Percentiles rank a stretch among this genome's conserved stretches.
Evolutionary conservation across 2,797 vertebrate genomes (phyloP).

Genomic region (Channallabes apus): DNA sequence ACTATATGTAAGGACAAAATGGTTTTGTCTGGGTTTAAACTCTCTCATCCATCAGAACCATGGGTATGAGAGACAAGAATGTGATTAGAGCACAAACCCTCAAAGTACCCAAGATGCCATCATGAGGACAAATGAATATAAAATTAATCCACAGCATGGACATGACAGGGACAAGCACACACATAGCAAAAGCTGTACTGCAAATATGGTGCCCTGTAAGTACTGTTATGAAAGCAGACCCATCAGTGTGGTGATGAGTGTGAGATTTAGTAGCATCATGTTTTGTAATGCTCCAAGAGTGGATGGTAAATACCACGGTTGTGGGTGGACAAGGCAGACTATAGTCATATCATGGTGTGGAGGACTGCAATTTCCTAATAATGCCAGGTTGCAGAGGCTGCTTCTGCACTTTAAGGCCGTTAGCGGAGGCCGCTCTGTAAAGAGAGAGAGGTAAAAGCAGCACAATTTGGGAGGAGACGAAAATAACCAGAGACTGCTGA

Average conservation of each 20-base stretch:
- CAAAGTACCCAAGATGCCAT: not conserved
- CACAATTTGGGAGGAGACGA: conserved; percentile 39
- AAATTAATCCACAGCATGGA: not conserved
- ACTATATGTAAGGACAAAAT: not conserved
- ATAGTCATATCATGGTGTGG: conserved; percentile 27
- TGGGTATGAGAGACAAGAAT: conserved; percentile 22
- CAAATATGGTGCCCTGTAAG: not conserved
- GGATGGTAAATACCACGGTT: conserved; percentile 31
- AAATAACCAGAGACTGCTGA: conserved; percentile 34
- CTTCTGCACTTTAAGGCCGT: conserved; percentile 8
- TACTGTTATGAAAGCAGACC: conserved; percentile 39
- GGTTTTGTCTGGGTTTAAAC: conserved; percentile 34
- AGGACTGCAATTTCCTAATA: conserved; percentile 53
- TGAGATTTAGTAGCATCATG: conserved; percentile 32
- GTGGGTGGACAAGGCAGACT: conserved; percentile 44
- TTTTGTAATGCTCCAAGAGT: conserved; percentile 31
- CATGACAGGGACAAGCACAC: not conserved
- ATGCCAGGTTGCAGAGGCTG: conserved; percentile 46
- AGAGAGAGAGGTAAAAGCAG: conserved; percentile 38
- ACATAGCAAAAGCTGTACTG: not conserved
- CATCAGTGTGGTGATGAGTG: conserved; percentile 30
- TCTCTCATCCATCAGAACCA: conserved; percentile 25
- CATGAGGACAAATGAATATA: not conserved
- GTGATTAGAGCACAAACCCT: conserved; percentile 13
- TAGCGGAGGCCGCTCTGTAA: conserved; percentile 20